A percentile compares a stretch with the other conserved stretches of the same genome.
phyloP scores from a whole-genome alignment of 2,113 vertebrate genomes.

The Channa maculata region DNA sequence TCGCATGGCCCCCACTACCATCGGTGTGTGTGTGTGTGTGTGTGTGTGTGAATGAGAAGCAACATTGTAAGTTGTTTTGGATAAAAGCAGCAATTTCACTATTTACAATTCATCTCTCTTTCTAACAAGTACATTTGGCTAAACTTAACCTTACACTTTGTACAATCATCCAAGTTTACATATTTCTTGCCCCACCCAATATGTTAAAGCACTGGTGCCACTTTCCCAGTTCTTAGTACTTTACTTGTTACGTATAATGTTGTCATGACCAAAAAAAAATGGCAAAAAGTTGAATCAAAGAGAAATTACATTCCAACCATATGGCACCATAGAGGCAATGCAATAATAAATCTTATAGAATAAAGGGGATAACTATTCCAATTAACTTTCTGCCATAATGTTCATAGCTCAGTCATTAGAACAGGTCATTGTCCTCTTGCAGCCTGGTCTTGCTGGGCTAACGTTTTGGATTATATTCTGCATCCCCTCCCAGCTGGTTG shows the following conservation, averaged over 20 bases:
- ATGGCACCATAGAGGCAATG: neutral
- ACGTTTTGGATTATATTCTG: conserved; percentile 22
- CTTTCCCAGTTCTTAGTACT: neutral
- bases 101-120: neutral
- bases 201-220: neutral
- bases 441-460: conserved; percentile 14
- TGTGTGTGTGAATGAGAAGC: too few species aligned
- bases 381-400: conserved; percentile 1
- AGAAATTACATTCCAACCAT: neutral
- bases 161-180: neutral
- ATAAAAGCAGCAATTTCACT: too few species aligned
- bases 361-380: neutral
- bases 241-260: neutral
- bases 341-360: conserved; percentile 10
- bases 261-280: neutral
- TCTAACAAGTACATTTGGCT: neutral
- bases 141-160: neutral
- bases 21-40: too few species aligned
- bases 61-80: too few species aligned
- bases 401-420: conserved; percentile 11
- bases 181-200: neutral
- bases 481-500: conserved; percentile 7
- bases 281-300: neutral
- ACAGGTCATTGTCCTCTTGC: conserved; percentile 12
- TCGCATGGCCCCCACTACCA: too few species aligned